phyloP scores from a whole-genome alignment of 2,797 vertebrate species.

The Tokudaia tokunoshimensis region DNA sequence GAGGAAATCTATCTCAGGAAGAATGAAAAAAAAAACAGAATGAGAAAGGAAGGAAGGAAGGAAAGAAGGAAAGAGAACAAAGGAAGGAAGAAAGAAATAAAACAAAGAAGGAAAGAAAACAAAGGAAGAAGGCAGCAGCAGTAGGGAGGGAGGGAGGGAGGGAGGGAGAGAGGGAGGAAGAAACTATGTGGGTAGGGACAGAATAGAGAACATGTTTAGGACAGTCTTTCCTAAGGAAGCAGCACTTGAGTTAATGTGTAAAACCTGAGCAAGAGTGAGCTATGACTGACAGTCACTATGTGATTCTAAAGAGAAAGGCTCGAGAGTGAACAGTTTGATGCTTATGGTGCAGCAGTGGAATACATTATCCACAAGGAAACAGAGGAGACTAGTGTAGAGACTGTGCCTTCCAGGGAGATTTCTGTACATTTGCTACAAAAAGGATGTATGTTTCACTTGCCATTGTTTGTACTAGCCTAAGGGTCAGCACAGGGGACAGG shows the following conservation, averaged over 20 bases:
- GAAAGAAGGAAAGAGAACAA: no score
- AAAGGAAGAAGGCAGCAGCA: no score
- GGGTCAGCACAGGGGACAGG: no score
- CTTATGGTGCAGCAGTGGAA: neutral
- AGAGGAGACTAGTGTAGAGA: neutral
- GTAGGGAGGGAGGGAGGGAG: fast-evolving
- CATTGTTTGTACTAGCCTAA: neutral
- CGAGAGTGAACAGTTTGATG: no score
- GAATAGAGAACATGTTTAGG: neutral
- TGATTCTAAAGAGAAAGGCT: neutral
- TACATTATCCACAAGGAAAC: no score
- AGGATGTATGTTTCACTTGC: neutral
- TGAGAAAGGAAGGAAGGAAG: no score
- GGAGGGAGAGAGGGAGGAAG: neutral
- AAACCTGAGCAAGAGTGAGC: neutral
- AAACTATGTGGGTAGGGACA: neutral
- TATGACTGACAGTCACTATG: neutral
- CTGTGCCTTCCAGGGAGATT: neutral
- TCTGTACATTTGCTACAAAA: neutral
- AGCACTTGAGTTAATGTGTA: neutral
- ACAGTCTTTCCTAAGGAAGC: neutral
- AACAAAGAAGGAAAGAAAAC: no score
- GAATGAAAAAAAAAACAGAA: neutral
- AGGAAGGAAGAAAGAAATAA: no score
- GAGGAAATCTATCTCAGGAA: neutral